phyloP scores from a whole-genome alignment of 2,888 invertebrate genomes.

The Molorchus minor region DNA sequence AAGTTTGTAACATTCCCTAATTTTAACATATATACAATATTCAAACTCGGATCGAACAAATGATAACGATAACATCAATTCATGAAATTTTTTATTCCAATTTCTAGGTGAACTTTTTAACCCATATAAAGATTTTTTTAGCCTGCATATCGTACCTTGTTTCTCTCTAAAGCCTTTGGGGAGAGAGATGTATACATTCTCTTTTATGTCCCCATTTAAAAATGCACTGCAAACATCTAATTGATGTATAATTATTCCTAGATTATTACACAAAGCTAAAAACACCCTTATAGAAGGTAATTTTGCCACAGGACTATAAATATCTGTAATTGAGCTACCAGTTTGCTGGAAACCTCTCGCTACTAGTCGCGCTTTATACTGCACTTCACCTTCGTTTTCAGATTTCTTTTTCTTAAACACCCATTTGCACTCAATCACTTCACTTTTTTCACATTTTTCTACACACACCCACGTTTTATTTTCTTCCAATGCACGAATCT shows the following conservation, averaged over 20 bases:
- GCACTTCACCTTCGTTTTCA: constrained; percentile 23
- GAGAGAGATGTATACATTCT: constrained; percentile 25
- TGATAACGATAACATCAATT: not conserved
- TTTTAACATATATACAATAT: not conserved
- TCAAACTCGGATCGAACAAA: not conserved
- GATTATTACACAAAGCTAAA: constrained; percentile 21
- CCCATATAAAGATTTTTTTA: constrained; percentile 5
- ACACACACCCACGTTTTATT: constrained; percentile 35
- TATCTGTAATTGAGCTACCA: constrained; percentile 15
- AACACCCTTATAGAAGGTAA: constrained; percentile 20
- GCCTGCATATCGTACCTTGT: not conserved
- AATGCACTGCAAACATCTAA: constrained; percentile 32
- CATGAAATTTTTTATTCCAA: constrained; percentile 3
- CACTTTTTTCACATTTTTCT: constrained; percentile 9
- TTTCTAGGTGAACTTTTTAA: not conserved
- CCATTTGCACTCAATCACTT: constrained; percentile 35
- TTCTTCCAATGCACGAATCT: constrained; percentile 20
- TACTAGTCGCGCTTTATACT: too few species aligned
- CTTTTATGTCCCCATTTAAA: constrained; percentile 26
- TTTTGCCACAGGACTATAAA: constrained; percentile 28
- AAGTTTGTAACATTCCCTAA: not conserved
- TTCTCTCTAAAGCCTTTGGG: constrained; percentile 22
- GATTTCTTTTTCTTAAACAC: constrained; percentile 34
- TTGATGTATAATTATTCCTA: constrained; percentile 21
- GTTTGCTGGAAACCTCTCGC: constrained; percentile 12